Base-by-base conservation (phyloP, 1,140 invertebrate genomes). In the Trichogramma pretiosum region DNA sequence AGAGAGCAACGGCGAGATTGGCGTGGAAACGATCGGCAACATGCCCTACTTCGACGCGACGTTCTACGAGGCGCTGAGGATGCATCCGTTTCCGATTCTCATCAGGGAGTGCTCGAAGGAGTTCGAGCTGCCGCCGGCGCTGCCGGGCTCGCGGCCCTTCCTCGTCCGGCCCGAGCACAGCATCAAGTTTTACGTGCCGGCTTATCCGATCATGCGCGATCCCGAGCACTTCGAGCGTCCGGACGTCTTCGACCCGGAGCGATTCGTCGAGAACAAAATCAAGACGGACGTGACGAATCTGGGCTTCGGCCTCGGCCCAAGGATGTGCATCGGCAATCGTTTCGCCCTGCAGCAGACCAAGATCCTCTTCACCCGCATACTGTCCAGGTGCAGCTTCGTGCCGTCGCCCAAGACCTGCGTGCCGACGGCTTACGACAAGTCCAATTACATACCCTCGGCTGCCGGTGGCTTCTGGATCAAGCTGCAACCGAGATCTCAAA, bases 21-120 rank as follows among this genome's bases (percentile, higher is more conserved):
- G 67, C 5, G 83, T 81, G 53, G 80, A 83, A 8, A 66, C 65
- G 1, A 57, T 82, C 14, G 74, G 73, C 26, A 68, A 80, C 23
- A 77, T 82, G 76, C 58, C 56, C 0, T 83, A 82, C 51, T 52
- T 83, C 48, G 77, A 83, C 24, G 77, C 76, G 62, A 68, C 80
- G 0, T 61, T 82, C 3, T 70, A 74, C 48, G 81, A 63, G 36
- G 16, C 54, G 2, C 9, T 60, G 13, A 57, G 63, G 5, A 3
- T 57, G 0, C 23, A 56, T 21, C 49, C 56, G 3, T 13, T 40
- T 1, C 42, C 22, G 8, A 47, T 53, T 18, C 43, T 52, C 7
- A 2, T 46, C 13, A 60, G 58, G 28, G 3, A 50, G 0, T 61
- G 60, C 26, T 39, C 36, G 0, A 49, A 56, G 26, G 36, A 46